Base-by-base conservation (phyloP, 1,140 invertebrate genomes). In the Drosophila mojavensis region DNA sequence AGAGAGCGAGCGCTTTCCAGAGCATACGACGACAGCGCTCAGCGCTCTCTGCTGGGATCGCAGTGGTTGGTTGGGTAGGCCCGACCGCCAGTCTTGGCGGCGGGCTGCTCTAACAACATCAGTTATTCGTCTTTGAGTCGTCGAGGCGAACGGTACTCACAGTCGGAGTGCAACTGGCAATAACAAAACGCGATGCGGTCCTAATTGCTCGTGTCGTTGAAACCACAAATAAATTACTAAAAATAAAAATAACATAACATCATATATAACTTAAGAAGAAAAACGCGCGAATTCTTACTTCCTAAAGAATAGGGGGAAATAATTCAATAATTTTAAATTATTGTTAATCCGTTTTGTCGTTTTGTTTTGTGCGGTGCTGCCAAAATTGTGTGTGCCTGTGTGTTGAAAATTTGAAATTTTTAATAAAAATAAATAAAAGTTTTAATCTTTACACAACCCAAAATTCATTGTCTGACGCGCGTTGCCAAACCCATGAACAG, bases 391-490 rank as follows among this genome's bases (percentile, higher is more conserved):
- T 51, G 60, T 39, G 47, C 45, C 36, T 39, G 33, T 61, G 33
- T 61, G 47, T 36, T 62, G 54, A 30, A 41, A 73, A 68, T 51
- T 71, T 68, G 10, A n/a, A 61, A 60, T 61, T 55, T 60, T 54
- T 36, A 53, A 45, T 53, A 66, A 51, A 75, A 41, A 63, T 61
- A 56, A 51, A 24, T 24, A 24, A 4, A 53, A 59, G 54, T 64
- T 70, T 63, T 20, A 48, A 59, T 71, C 69, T 64, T 28, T 41
- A 71, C 56, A 67, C 39, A 66, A 66, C 63, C 43, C 2, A 39
- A 17, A 74, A 50, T 83, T 83, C 81, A 84, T 84, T 85, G 81
- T 84, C 81, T 84, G 74, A 84, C 77, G 81, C 81, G 72, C 54
- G 64, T 74, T 71, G 47, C 39, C 45, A 47, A 26, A n/a, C 39